Base-by-base conservation (phyloP, 2,113 vertebrate species). In the Ranitomeya imitator region DNA sequence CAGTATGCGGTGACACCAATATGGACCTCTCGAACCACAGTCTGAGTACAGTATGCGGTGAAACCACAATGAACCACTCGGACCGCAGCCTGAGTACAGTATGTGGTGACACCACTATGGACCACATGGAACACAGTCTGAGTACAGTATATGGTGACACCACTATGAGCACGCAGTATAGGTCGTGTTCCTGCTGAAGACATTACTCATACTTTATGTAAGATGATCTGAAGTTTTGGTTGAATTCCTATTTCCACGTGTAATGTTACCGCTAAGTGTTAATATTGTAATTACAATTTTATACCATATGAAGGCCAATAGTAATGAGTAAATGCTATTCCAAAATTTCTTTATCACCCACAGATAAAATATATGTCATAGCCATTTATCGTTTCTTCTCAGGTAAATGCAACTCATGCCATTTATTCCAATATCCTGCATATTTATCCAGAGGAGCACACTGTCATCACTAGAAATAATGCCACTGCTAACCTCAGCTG, bases 341-440 rank as follows among this genome's bases (percentile, higher is more conserved):
- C 6, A 45, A 7, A 8, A 67, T 83, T 45, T 1, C 14, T 19
- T n/a, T 63, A 14, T 11, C 8, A 51, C 63, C 0, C 6, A 21
- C 3, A 57, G 77, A 26, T 57, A 2, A 26, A 79, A n/a, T 2
- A 31, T 79, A 26, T 71, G 7, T 31, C 3, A 79, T 23, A 15
- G 6, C 6, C 2, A 11, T 52, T 52, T 45, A 61, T 55, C 9
- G 54, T 31, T 71, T 84, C 6, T 81, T 71, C 7, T 15, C 65
- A 84, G 82, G 2, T 69, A 23, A 84, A 84, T 84, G 0, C 21
- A 14, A 71, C 63, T 71, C 63, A 84, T 55, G 45, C 55, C 2
- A 71, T 26, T 84, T 71, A 55, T 71, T 18, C 37, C 82, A 84
- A 84, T 55, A 55, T 55, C 45, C 82, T 84, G 15, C 9, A 84